Percentiles rank a stretch among this genome's conserved stretches.
Evolutionary conservation across 2,888 invertebrate species (phyloP).

Genomic region (Azorinus chamasolen): DNA sequence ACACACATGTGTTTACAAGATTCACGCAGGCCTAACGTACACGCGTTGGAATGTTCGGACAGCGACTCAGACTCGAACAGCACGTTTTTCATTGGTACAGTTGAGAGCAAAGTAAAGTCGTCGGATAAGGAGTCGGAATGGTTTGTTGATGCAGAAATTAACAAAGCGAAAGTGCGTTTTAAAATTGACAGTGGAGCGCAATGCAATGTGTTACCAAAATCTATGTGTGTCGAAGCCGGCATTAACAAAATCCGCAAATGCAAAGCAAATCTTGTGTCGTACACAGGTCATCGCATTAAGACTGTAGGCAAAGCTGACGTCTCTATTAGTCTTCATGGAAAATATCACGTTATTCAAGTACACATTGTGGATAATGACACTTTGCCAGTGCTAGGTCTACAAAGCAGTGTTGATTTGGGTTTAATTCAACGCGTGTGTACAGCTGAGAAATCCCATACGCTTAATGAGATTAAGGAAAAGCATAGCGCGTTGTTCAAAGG

Average conservation of each 20-base stretch:
- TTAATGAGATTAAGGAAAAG: background rate
- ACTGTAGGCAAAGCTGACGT: slow-evolving; percentile 1
- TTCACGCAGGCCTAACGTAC: background rate
- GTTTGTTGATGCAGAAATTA: background rate
- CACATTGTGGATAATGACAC: background rate
- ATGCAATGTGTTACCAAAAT: background rate
- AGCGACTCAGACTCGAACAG: slow-evolving; percentile 3
- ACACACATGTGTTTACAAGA: slow-evolving; percentile 9
- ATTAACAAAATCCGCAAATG: background rate
- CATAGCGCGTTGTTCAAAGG: slow-evolving; percentile 41
- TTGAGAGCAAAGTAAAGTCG: background rate
- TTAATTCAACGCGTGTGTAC: background rate
- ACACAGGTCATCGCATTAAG: background rate
- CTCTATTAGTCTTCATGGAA: too few relatives aligned
- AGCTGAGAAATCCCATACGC: background rate
- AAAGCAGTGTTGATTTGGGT: background rate
- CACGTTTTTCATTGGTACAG: background rate
- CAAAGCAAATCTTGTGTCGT: slow-evolving; percentile 1
- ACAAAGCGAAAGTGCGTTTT: background rate
- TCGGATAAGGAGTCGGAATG: background rate
- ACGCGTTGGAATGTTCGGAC: background rate
- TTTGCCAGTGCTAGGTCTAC: background rate
- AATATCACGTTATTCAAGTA: background rate
- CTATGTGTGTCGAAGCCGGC: background rate
- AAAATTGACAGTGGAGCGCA: background rate